Base-by-base conservation (phyloP, 2,797 vertebrate species). In the Tamandua tetradactyla region DNA sequence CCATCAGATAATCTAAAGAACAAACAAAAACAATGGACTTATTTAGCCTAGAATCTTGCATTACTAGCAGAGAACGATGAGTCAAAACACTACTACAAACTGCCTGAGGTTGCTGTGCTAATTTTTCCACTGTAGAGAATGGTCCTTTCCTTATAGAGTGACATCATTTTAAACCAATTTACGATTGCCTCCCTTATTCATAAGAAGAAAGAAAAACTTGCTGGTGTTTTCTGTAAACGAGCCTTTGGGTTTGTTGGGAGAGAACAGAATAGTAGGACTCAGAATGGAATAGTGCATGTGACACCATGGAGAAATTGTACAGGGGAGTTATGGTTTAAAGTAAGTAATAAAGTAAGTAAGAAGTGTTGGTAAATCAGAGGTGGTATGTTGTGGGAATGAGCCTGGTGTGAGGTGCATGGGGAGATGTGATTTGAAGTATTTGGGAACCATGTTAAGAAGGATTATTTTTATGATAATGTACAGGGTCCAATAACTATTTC, bases 161-260 rank as follows among this genome's bases (percentile, higher is more conserved):
- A 94, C 22, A 79, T 59, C 27, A 85, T 83, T 95, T 92, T 94
- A n/a, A 95, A 59, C 37, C 71, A 85, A 85, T 88, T 96, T 88
- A 78, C 14, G 83, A 55, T 18, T 66, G 40, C 37, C 40, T 91
- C 80, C 22, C 90, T 76, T 93, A 90, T 44, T 79, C 47, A 72
- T 69, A 89, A 94, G 47, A 81, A 74, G 35, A 55, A 91, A 83
- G 52, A 89, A 94, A 93, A 90, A 88, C 49, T 84, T 86, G 40
- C 15, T 94, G n/a, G 44, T 83, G n/a, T 91, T 83, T 55, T 93
- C 37, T 95, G 9, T 80, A 84, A 84, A 14, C 57, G 30, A 83
- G 42, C 40, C 59, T 83, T 87, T 27, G 37, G 80, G 52, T 94
- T 94, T 93, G 25, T 76, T 92, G 95, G 71, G 55, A 94, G 55